Percentiles rank a stretch among this genome's conserved stretches.
phyloP scores from a whole-genome alignment of 35 echinoderm and acorn worm species.

The Apostichopus japonicus region DNA sequence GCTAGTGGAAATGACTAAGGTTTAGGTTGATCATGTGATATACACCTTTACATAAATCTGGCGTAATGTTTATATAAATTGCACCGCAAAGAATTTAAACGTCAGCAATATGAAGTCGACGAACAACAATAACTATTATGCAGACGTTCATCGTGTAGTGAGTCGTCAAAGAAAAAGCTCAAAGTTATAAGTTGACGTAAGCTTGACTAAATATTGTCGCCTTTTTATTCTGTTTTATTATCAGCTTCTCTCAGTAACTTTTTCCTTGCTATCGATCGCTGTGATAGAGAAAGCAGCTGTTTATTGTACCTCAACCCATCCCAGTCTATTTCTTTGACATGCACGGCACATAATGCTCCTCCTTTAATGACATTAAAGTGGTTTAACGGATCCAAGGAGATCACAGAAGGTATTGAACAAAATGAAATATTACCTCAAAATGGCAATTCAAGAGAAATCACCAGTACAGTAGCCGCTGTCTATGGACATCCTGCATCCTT shows the following conservation, averaged over 20 bases:
- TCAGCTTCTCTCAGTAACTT: neutral
- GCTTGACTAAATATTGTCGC: no score
- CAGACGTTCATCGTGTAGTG: no score
- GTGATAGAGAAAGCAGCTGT: neutral
- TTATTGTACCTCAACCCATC: neutral
- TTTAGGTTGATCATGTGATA: no score
- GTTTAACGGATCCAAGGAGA: neutral
- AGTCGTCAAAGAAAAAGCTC: no score
- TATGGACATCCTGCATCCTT: neutral
- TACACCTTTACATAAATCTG: no score
- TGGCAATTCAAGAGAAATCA: neutral
- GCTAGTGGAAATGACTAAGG: no score
- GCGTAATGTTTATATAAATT: no score
- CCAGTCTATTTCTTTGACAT: neutral
- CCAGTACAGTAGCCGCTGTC: neutral
- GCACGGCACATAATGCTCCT: neutral
- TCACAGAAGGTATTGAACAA: neutral
- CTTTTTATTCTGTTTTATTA: no score
- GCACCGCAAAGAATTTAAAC: no score
- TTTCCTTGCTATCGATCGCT: neutral
- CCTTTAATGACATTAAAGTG: neutral
- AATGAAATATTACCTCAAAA: neutral
- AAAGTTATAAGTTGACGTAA: no score
- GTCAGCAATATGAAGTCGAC: no score
- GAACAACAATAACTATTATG: no score